phyloP scores from a whole-genome alignment of 1,140 invertebrate genomes.

The Calycopis cecrops region DNA sequence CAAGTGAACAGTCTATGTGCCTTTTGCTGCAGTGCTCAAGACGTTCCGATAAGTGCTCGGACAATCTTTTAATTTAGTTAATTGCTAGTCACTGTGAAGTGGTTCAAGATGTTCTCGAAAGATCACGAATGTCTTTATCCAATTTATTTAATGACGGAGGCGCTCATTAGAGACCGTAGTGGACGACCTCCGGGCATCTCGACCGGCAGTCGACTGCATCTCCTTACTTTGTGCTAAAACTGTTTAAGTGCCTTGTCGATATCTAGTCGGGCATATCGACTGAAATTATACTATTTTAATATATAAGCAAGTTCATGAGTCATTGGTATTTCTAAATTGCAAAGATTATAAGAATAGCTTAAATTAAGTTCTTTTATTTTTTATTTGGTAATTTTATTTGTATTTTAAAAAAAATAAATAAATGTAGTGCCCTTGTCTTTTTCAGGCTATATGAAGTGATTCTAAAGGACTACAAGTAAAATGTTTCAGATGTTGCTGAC shows the following conservation, averaged over 20 bases:
- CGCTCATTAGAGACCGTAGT: conserved; percentile 66
- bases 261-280: not conserved
- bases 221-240: conserved; percentile 27
- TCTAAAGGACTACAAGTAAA: too few species aligned
- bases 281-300: too few species aligned
- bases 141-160: conserved; percentile 72
- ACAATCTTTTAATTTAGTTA: conserved; percentile 73
- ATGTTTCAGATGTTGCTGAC: too few species aligned
- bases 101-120: conserved; percentile 68
- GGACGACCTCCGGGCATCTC: conserved; percentile 38
- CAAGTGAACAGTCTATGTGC: conserved; percentile 1
- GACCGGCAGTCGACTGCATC: conserved; percentile 42
- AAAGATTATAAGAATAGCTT: too few species aligned
- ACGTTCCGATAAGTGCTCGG: conserved; percentile 58
- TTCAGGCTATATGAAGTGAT: too few species aligned
- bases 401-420: too few species aligned
- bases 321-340: too few species aligned
- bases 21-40: conserved; percentile 36
- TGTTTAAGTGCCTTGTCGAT: conserved; percentile 6
- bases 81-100: conserved; percentile 68
- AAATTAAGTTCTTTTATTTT: too few species aligned
- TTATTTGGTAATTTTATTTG: too few species aligned
- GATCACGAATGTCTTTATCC: conserved; percentile 73
- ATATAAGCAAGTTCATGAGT: too few species aligned
- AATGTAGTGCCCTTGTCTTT: too few species aligned